phyloP scores from a whole-genome alignment of 2,113 vertebrate genomes.

The Gymnobelideus leadbeateri region DNA sequence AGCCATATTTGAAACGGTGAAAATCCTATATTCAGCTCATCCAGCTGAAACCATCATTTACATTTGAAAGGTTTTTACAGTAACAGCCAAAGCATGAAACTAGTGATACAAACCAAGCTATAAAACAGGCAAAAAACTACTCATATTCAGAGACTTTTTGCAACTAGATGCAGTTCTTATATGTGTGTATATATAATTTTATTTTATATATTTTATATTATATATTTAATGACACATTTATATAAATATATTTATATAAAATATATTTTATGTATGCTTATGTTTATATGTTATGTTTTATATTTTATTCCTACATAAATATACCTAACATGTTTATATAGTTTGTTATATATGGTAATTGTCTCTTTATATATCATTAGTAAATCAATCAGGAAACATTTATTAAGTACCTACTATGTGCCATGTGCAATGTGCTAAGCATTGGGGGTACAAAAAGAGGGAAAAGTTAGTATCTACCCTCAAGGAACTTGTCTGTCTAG shows the following conservation, averaged over 20 bases:
- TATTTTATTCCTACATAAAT: background rate
- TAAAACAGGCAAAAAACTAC: slow-evolving; percentile 66
- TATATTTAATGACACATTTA: background rate
- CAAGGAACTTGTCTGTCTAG: background rate
- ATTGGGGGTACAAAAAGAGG: background rate
- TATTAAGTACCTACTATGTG: background rate
- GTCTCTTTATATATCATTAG: background rate
- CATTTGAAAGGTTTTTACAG: slow-evolving; percentile 80
- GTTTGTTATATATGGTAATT: background rate
- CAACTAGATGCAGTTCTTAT: slow-evolving; percentile 60
- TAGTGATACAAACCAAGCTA: slow-evolving; percentile 64
- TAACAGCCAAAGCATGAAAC: slow-evolving; percentile 72
- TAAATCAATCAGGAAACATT: background rate
- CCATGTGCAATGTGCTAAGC: background rate
- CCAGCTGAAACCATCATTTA: slow-evolving; percentile 80
- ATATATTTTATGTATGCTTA: background rate
- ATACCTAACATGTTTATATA: background rate
- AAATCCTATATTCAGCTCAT: slow-evolving; percentile 77
- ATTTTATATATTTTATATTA: background rate
- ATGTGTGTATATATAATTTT: background rate
- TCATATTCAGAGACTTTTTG: slow-evolving; percentile 46
- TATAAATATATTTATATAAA: background rate
- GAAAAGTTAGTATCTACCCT: background rate
- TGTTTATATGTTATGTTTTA: background rate
- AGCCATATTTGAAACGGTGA: slow-evolving; percentile 79